Evolutionary conservation across 2,888 invertebrate genomes (phyloP).

Genomic region (Polylopha cassiicola): DNA sequence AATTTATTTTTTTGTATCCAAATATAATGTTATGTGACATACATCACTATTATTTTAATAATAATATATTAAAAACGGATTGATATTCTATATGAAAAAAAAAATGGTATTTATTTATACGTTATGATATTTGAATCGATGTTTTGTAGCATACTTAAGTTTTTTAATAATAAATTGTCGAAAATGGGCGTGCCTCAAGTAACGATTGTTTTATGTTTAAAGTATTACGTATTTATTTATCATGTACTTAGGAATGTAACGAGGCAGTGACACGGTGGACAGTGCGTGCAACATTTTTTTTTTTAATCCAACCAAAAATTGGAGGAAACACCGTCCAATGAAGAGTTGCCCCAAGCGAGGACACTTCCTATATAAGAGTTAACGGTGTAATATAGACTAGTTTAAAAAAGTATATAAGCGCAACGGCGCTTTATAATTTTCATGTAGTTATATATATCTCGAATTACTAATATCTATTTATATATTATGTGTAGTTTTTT

Average conservation of each 20-base stretch:
- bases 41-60: too few relatives aligned
- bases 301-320: background rate
- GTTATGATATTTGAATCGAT: constrained; percentile 17
- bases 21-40: too few relatives aligned
- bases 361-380: constrained; percentile 55
- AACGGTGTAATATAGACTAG: constrained; percentile 62
- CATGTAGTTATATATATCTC: constrained; percentile 45
- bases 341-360: too few relatives aligned
- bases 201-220: constrained; percentile 28
- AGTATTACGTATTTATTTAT: constrained; percentile 42
- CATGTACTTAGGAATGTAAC: constrained; percentile 36
- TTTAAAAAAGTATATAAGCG: constrained; percentile 35
- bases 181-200: constrained; percentile 19
- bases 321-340: too few relatives aligned
- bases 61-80: too few relatives aligned
- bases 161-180: constrained; percentile 11
- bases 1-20: too few relatives aligned
- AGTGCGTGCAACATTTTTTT: background rate
- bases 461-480: constrained; percentile 46
- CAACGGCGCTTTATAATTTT: constrained; percentile 31
- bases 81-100: too few relatives aligned
- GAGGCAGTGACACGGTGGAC: background rate
- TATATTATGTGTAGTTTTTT: constrained; percentile 38
- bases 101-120: constrained; percentile 20
- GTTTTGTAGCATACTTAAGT: constrained; percentile 17